Evolutionary conservation across 2,888 invertebrate genomes (phyloP), one percentile per base, ranked within the genome.

Genomic region (Scaptomyza caliginosa): DNA sequence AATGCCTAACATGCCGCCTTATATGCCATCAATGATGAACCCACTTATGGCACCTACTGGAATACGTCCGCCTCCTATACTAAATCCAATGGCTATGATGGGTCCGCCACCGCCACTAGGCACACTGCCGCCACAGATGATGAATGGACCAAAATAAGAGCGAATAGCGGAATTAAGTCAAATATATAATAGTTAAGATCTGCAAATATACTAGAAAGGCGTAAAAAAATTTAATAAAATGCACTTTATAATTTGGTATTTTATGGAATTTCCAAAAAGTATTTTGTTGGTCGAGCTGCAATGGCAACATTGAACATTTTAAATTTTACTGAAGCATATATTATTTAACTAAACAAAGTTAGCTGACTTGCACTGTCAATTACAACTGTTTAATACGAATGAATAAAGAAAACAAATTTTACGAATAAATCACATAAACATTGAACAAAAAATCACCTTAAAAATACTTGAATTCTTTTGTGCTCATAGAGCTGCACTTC

Each of bases 1-100:
- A 84, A 93, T 94, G 92, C 94, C 93, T n/a, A 94, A 94, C 49
- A 94, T 94, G 93, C 90, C 93, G 42, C 93, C 74, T 0, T 89
- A 89, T 93, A 94, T 94, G 93, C 90, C 93, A 1, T 93, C 92
- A 0, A 93, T 93, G 93, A 93, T 94, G 93, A 96, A 96, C 95
- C 96, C 96, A 94, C 95, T 96, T 94, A 86, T 86, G 85, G 65
- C 36, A 8, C 77, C 65, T 0, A 64, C 74, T 0, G 88, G 74
- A n/a, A 87, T 93, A 95, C 74, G 88, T 7, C 96, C 96, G 1
- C 96, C 95, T 17, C 94, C 94, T 91, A 94, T 94, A 92, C 95
- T 95, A 51, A 95, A 95, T 4, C 95, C 95, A 93, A 95, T 95
- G 92, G 95, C 95, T 3, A 94, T 94, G 90, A 95, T 94, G 94